Percentiles rank a stretch among this genome's conserved stretches.
Evolutionary conservation across 2,888 invertebrate genomes (phyloP).

Genomic region (Drosophila glabriapex): DNA sequence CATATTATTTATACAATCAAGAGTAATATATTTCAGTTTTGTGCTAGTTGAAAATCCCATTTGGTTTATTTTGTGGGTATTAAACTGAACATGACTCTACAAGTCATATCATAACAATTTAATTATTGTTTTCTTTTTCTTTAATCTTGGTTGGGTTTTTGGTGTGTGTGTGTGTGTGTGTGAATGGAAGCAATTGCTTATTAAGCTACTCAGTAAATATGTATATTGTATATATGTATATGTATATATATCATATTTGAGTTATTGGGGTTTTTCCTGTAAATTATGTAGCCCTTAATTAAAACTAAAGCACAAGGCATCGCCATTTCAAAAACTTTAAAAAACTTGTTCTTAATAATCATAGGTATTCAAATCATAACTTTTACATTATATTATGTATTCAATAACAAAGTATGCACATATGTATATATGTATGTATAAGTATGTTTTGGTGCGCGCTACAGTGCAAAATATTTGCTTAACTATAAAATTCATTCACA

Average conservation of each 20-base stretch:
- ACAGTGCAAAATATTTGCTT: slow-evolving; percentile 76
- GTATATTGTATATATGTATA: slow-evolving; percentile 11
- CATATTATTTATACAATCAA: slow-evolving; percentile 26
- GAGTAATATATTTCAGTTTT: slow-evolving; percentile 27
- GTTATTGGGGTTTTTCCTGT: slow-evolving; percentile 20
- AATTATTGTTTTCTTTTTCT: slow-evolving; percentile 42
- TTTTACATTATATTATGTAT: slow-evolving; percentile 9
- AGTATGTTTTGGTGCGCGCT: slow-evolving; percentile 62
- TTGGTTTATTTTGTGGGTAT: slow-evolving; percentile 36
- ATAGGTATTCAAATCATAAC: slow-evolving; percentile 23
- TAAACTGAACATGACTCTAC: slow-evolving; percentile 36
- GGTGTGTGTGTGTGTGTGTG: slow-evolving; percentile 44
- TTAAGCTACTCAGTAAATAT: slow-evolving; percentile 27
- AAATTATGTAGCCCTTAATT: slow-evolving; percentile 53
- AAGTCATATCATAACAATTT: slow-evolving; percentile 56
- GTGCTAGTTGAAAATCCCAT: slow-evolving; percentile 42
- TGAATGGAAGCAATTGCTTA: slow-evolving; percentile 72
- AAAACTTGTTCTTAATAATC: slow-evolving; percentile 43
- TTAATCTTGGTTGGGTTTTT: background rate
- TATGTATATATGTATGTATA: slow-evolving; percentile 34
- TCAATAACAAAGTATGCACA: slow-evolving; percentile 25
- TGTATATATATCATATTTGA: slow-evolving; percentile 14
- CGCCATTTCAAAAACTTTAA: slow-evolving; percentile 57
- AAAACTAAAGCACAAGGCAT: slow-evolving; percentile 63
- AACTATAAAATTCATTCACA: slow-evolving; percentile 74